Conservation (phyloP, 2,888 invertebrate species). For the Apocheima hispidaria region DNA sequence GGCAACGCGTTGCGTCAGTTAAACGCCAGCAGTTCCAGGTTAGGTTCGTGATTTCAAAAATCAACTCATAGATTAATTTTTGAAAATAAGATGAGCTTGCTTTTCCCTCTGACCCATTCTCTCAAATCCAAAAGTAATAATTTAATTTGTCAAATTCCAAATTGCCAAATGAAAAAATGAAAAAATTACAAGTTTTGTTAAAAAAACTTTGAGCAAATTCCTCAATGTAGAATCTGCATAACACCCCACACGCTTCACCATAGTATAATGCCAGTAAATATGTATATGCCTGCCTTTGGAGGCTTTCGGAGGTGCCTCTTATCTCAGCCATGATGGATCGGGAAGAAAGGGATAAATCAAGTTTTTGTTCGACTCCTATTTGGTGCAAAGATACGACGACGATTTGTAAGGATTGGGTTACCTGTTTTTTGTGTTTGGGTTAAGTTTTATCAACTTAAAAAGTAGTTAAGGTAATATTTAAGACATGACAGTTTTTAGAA, state of each 20-base stretch:
- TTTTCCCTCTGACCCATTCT: no score
- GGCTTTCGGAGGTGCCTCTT: constrained; percentile 47
- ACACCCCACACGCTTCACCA: background rate
- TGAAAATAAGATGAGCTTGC: no score
- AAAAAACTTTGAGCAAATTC: no score
- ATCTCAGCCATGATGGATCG: constrained; percentile 75
- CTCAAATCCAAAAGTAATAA: no score
- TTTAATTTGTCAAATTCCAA: background rate
- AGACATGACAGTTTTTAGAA: no score
- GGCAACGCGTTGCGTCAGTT: no score
- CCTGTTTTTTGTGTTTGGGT: constrained; percentile 26
- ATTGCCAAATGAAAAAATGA: no score
- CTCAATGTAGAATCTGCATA: background rate
- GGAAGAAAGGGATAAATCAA: constrained; percentile 72
- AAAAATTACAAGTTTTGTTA: no score
- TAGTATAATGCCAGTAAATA: constrained; percentile 1
- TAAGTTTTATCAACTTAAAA: background rate
- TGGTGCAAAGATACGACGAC: constrained; percentile 48
- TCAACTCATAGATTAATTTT: no score
- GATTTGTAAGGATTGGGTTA: constrained; percentile 34
- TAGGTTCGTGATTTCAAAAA: no score
- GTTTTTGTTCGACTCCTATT: constrained; percentile 61
- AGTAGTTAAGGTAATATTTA: no score
- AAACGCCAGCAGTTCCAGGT: no score
- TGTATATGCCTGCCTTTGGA: background rate